These are phyloP conservation scores for Phyllostomus hastatus DNA, from an alignment of 2,113 vertebrate species.

Conservation along the genomic window DNA sequence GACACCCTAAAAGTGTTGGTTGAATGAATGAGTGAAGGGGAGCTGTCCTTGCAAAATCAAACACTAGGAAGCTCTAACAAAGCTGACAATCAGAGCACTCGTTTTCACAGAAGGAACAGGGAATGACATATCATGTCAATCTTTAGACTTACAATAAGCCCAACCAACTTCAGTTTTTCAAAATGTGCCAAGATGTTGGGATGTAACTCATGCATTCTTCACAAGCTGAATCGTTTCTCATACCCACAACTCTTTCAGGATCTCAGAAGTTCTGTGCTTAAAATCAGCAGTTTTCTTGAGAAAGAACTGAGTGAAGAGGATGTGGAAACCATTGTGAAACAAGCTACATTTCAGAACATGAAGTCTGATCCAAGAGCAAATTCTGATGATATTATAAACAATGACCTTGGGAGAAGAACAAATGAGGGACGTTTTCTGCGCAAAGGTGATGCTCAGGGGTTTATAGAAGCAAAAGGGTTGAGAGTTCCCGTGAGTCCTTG, in stretches of 20 bases:
- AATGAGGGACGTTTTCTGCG: neutral
- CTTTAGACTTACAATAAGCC: neutral
- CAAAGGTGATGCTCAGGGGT: slow-evolving; percentile 53
- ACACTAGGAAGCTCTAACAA: neutral
- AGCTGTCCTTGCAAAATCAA: neutral
- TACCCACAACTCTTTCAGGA: slow-evolving; percentile 54
- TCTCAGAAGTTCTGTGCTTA: slow-evolving; percentile 60
- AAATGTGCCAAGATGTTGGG: neutral
- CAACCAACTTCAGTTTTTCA: neutral
- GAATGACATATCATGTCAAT: neutral
- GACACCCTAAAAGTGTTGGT: neutral
- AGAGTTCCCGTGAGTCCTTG: neutral
- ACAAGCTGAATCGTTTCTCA: neutral
- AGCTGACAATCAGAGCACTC: neutral
- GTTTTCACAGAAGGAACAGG: neutral
- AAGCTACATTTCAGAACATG: slow-evolving; percentile 59
- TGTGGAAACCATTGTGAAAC: slow-evolving; percentile 64
- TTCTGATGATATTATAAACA: neutral
- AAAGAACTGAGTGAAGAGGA: slow-evolving; percentile 67
- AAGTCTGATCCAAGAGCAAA: slow-evolving; percentile 71
- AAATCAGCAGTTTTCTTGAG: slow-evolving; percentile 72
- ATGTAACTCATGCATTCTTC: neutral
- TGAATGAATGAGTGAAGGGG: neutral
- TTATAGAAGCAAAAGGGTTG: neutral
- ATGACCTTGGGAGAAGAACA: accelerated